Evolutionary conservation across 2,888 invertebrate genomes (phyloP).

Genomic region (Diachrysia chrysitis): DNA sequence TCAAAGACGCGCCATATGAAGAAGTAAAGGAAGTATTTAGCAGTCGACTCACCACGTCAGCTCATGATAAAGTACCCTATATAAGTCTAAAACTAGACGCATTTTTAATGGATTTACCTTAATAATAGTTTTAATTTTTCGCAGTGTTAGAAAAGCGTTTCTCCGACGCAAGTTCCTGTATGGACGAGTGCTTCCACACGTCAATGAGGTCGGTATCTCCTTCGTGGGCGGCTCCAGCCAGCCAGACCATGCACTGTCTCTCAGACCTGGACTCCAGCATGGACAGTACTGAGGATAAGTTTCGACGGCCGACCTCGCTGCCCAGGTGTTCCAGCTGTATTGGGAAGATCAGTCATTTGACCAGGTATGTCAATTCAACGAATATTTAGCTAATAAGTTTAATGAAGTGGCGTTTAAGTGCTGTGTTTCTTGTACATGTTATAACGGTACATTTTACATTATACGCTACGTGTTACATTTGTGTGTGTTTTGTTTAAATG

Average conservation of each 20-base stretch:
- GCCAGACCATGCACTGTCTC: slow-evolving; percentile 86
- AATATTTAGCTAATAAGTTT: too few relatives aligned
- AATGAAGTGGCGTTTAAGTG: too few relatives aligned
- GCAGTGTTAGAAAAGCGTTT: slow-evolving; percentile 85
- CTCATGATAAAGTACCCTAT: too few relatives aligned
- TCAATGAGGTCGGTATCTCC: slow-evolving; percentile 83
- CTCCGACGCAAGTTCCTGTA: slow-evolving; percentile 83
- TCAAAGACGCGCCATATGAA: background rate
- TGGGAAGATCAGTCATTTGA: slow-evolving; percentile 93
- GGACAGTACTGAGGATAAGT: slow-evolving; percentile 83
- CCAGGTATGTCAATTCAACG: slow-evolving; percentile 73
- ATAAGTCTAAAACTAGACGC: too few relatives aligned
- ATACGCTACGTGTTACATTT: too few relatives aligned
- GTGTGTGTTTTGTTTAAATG: too few relatives aligned
- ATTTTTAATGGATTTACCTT: background rate
- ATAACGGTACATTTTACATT: too few relatives aligned
- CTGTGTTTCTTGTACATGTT: too few relatives aligned
- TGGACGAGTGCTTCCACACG: slow-evolving; percentile 84
- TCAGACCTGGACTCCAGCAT: slow-evolving; percentile 82
- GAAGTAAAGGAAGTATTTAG: background rate
- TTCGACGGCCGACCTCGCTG: slow-evolving; percentile 81
- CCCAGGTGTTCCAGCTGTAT: slow-evolving; percentile 94
- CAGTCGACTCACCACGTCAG: too few relatives aligned
- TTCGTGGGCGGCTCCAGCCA: slow-evolving; percentile 79
- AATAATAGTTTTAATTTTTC: background rate